Evolutionary conservation across 2,113 vertebrate genomes (phyloP).

Genomic region (Fregetta grallaria): DNA sequence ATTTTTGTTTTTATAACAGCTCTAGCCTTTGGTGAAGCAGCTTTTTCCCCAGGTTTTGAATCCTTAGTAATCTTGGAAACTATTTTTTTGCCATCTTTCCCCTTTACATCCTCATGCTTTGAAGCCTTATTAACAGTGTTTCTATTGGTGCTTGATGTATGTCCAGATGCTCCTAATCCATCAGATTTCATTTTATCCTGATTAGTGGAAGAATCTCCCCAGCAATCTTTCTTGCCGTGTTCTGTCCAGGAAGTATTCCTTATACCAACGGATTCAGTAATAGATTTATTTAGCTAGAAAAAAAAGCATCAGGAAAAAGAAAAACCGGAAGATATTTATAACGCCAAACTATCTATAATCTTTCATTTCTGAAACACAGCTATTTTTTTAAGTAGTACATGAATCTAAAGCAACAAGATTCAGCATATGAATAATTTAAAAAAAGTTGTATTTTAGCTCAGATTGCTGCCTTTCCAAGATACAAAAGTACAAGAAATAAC

Average conservation of each 20-base stretch:
- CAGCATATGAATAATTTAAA: neutral
- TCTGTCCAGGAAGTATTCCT: conserved; percentile 70
- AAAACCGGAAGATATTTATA: neutral
- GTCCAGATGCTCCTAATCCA: conserved; percentile 83
- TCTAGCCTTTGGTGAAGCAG: conserved; percentile 79
- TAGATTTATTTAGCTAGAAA: conserved; percentile 71
- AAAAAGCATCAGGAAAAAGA: neutral
- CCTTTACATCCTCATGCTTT: conserved; percentile 80
- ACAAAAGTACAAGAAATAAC: neutral
- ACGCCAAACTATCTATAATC: neutral
- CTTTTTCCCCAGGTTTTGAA: conserved; percentile 77
- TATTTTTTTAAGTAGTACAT: neutral
- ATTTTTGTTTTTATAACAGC: conserved; percentile 73
- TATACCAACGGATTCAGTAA: conserved; percentile 66
- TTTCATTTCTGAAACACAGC: neutral
- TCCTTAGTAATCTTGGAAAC: conserved; percentile 72
- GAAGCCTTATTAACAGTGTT: conserved; percentile 76
- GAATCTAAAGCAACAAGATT: neutral
- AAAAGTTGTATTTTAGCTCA: neutral
- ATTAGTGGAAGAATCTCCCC: conserved; percentile 52
- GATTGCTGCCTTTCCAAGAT: neutral
- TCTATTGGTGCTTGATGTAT: conserved; percentile 71
- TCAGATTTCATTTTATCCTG: conserved; percentile 95
- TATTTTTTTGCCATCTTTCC: conserved; percentile 79
- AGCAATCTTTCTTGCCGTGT: conserved; percentile 57